Evolutionary conservation across 92 coral and sea anemone species (phyloP), one percentile per base, ranked within the genome.

Genomic region (Phenganax subtilis): DNA sequence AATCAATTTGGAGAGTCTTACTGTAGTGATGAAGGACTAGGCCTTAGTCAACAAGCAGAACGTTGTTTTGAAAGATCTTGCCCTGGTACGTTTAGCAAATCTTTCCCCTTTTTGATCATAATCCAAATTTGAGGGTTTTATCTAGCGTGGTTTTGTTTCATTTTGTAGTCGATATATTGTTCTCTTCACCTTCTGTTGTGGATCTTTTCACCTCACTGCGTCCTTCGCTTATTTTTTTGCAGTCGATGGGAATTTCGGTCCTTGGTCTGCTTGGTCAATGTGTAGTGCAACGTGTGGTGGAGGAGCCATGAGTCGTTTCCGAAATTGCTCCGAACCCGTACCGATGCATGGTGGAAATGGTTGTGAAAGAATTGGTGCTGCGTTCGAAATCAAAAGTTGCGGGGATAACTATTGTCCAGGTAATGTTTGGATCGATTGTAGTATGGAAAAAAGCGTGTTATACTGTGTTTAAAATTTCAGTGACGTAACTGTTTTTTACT

Each of bases 31-130:
- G 87, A 64, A 68, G 91, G 88, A 57, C 85, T 94, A 83, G 98
- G 98, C 10, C 85, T 89, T 54, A 85, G 84, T 59, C 89, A 94
- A 60, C 90, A 94, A 79, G 88, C 88, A 15, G 61, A 84, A 0
- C 97, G 88, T n/a, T 94, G 98, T 76, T 94, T 94, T 78, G 98
- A 92, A 47, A 87, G 98, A 66, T 91, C 98, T 37, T 94, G 98
- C 75, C 98, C 98, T 28, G 80, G 98, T 94, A 78, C 85, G 97
- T 86, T 71, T 61, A 59, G 44, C 55, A 58, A 47, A 66, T 10
- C 47, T 30, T 64, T 29, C 16, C 29, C 56, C 25, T 3, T 12
- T 31, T 51, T 25, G 2, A 51, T 10, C 60, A 25, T 9, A 11
- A 9, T 37, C 47, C 47, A 37, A 37, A 37, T 37, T 37, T 37